Evolutionary conservation across 2,888 invertebrate genomes (phyloP).

Genomic region (Linyphia triangularis): DNA sequence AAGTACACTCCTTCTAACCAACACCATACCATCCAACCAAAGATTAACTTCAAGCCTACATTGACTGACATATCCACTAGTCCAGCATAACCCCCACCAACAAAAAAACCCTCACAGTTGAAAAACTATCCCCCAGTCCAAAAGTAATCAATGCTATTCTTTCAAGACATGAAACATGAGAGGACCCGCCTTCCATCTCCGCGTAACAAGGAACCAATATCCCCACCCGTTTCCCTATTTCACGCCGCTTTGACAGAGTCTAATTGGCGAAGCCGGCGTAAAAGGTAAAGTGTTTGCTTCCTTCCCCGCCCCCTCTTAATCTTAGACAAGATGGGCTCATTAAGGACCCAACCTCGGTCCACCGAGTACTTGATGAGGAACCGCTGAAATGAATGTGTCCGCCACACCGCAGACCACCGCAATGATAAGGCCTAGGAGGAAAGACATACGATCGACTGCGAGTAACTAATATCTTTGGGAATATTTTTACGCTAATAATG

Average conservation of each 20-base stretch:
- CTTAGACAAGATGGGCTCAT: slow-evolving; percentile 67
- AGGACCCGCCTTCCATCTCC: slow-evolving; percentile 10
- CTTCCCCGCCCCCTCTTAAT: slow-evolving; percentile 47
- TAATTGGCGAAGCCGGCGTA: slow-evolving; percentile 50
- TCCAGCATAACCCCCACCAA: no score
- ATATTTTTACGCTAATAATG: slow-evolving; percentile 62
- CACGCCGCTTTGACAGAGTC: slow-evolving; percentile 62
- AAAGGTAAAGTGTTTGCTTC: slow-evolving; percentile 41
- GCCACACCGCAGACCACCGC: background rate
- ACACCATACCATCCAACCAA: no score
- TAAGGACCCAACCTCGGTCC: slow-evolving; percentile 33
- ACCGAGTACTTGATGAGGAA: slow-evolving; percentile 58
- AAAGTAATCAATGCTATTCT: no score
- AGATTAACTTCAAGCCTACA: no score
- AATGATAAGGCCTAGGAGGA: slow-evolving; percentile 5
- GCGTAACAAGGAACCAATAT: slow-evolving; percentile 50
- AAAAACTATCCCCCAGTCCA: no score
- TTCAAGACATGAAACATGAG: background rate
- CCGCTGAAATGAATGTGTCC: slow-evolving; percentile 51
- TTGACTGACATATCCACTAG: no score
- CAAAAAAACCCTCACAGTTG: no score
- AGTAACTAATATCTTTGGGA: slow-evolving; percentile 48
- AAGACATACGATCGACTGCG: slow-evolving; percentile 56
- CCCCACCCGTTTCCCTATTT: slow-evolving; percentile 47
- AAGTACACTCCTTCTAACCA: no score